Evolutionary conservation across 2,797 vertebrate genomes (phyloP), one percentile per base, ranked within the genome.

Genomic region (Leptatherina wallacei): DNA sequence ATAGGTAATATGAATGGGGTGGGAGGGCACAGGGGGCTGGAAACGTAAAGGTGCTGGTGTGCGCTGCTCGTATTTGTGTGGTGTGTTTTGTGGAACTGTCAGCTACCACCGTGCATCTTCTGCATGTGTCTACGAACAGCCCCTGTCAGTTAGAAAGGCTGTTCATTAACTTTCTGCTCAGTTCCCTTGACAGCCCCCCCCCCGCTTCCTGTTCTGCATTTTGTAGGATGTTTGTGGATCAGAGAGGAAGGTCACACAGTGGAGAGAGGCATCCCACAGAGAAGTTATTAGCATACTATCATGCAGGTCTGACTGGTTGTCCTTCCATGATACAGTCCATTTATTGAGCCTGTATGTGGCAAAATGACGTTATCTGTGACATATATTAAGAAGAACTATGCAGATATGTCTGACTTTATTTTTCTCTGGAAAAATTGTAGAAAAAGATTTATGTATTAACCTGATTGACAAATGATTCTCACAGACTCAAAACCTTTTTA

Each of bases 171-270:
- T 83, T 86, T 58, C 44, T 36, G 65, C 65, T 56, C 61, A 0
- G 29, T 66, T 80, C 44, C 72, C 66, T 33, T 38, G 60, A 64
- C 12, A 10, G 54, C 16, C 20, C 27, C 1, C 30, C 51, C 64
- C 61, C 30, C 29, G 14, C 20, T 24, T 61, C 44, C 61, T 32
- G 38, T 13, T 73, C 30, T 27, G 32, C 65, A 56, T 58, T 81
- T 40, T 59, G 75, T 64, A 74, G 67, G 52, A 73, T 73, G 55
- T 60, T 62, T 73, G 49, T 38, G 68, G 68, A 75, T 84, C 62
- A 82, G 73, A 67, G 33, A 79, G 49, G 75, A 89, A 83, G 87
- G 85, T 84, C 81, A 73, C 68, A 75, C 65, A 14, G 57, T 60
- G 61, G 68, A 71, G 35, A 20, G 72, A 62, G 33, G 32, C 70